These are phyloP conservation scores for Dasypus novemcinctus DNA, from an alignment of 2,113 vertebrate species.

Conservation along the genomic window DNA sequence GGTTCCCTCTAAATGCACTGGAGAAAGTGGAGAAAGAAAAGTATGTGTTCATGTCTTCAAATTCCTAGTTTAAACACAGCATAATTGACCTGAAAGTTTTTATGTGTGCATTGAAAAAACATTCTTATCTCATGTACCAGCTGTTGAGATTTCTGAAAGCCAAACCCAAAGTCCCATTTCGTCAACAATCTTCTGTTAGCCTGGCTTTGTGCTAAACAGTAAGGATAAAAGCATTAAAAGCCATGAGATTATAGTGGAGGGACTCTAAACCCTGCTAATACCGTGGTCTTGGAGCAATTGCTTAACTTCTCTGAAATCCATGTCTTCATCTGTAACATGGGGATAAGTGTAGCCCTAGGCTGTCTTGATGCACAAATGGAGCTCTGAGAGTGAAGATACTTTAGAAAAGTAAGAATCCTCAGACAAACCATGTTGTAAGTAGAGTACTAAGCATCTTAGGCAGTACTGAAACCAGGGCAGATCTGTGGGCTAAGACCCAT, in stretches of 20 bases:
- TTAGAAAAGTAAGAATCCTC: constrained; percentile 6
- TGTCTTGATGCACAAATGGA: not conserved
- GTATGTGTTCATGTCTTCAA: too few relatives aligned
- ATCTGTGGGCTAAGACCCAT: not conserved
- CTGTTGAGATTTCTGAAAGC: too few relatives aligned
- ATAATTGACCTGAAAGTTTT: too few relatives aligned
- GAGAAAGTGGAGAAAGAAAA: too few relatives aligned
- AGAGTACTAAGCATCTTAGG: not conserved
- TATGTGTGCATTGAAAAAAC: too few relatives aligned
- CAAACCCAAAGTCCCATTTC: not conserved
- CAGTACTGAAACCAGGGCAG: not conserved
- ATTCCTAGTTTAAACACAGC: too few relatives aligned
- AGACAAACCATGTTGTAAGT: not conserved
- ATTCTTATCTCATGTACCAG: too few relatives aligned
- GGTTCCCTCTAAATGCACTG: too few relatives aligned
- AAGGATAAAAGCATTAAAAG: not conserved
- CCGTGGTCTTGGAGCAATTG: not conserved
- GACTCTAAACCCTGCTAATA: not conserved
- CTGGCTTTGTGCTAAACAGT: not conserved
- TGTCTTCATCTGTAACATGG: not conserved
- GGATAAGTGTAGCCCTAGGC: not conserved
- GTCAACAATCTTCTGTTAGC: not conserved
- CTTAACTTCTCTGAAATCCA: constrained; percentile 14
- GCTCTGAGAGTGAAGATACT: not conserved
- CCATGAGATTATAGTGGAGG: not conserved